These are phyloP conservation scores for Aphyosemion australe DNA, from an alignment of 2,113 vertebrate species.

Conservation along the genomic window DNA sequence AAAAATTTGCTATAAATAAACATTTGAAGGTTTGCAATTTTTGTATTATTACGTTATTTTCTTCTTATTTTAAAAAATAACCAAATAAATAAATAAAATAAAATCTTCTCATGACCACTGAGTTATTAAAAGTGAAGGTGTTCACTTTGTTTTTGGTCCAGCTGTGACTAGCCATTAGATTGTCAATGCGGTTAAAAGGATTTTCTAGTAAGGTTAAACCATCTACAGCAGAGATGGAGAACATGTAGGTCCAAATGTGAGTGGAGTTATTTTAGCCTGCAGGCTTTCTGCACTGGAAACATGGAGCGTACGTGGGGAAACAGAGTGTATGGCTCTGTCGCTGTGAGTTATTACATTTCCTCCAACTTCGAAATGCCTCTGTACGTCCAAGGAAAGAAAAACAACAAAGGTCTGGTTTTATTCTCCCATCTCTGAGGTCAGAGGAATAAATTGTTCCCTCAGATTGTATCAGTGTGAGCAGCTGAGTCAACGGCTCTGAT, in stretches of 20 bases:
- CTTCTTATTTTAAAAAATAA: too few relatives aligned
- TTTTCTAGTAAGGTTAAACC: neutral
- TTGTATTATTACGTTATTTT: too few relatives aligned
- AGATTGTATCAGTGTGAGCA: conserved; percentile 16
- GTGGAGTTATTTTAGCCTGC: conserved; percentile 22
- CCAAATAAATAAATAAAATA: too few relatives aligned
- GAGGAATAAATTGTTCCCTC: conserved; percentile 13
- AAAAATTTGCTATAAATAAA: too few relatives aligned
- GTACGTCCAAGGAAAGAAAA: conserved; percentile 4
- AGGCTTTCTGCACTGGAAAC: conserved; percentile 33
- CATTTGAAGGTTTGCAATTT: too few relatives aligned
- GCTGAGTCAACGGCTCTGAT: conserved; percentile 23
- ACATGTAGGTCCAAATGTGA: conserved; percentile 38
- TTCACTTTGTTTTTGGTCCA: too few relatives aligned
- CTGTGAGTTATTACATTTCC: conserved; percentile 17
- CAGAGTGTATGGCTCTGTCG: neutral
- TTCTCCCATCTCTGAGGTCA: conserved; percentile 7
- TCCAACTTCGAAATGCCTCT: conserved; percentile 14
- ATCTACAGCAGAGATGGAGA: conserved; percentile 25
- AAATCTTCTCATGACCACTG: too few relatives aligned
- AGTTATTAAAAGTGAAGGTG: too few relatives aligned
- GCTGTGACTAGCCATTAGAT: too few relatives aligned
- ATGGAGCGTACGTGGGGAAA: conserved; percentile 6
- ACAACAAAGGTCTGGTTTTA: neutral
- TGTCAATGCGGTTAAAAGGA: too few relatives aligned